Conservation (phyloP, 1,140 invertebrate species). For the Probaryconus sp. region DNA sequence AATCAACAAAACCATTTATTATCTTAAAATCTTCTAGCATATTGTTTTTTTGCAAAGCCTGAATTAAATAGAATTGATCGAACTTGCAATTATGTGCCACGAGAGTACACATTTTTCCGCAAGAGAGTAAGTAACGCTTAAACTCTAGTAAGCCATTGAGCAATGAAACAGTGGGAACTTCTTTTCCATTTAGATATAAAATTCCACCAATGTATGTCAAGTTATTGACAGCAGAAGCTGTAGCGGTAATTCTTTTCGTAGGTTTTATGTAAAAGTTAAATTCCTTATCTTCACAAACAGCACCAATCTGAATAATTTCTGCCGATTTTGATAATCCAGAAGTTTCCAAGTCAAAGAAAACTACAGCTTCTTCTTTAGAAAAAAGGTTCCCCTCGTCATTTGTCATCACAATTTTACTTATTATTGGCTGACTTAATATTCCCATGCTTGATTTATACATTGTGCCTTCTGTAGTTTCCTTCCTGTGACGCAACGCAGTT, state of each 20-base stretch:
- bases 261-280: too few species aligned
- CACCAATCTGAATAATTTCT: too few species aligned
- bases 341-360: constrained; percentile 33
- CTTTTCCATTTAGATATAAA: constrained; percentile 13
- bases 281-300: too few species aligned
- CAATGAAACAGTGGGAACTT: neutral
- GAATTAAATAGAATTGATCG: constrained; percentile 4
- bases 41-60: neutral
- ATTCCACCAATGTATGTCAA: constrained; percentile 12
- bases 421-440: neutral
- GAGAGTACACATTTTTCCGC: neutral
- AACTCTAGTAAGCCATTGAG: neutral
- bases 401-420: neutral
- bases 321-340: constrained; percentile 5
- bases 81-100: constrained; percentile 13
- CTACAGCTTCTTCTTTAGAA: too few species aligned
- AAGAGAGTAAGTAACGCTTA: neutral
- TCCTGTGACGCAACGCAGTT: neutral
- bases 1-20: constrained; percentile 15
- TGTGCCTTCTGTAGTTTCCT: neutral
- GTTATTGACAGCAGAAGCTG: constrained; percentile 8
- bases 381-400: too few species aligned
- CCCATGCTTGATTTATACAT: constrained; percentile 1
- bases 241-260: constrained; percentile 4
- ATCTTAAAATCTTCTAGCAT: constrained; percentile 12